Conservation (phyloP, 2,797 vertebrate genomes). For the Chiroxiphia lanceolata region DNA sequence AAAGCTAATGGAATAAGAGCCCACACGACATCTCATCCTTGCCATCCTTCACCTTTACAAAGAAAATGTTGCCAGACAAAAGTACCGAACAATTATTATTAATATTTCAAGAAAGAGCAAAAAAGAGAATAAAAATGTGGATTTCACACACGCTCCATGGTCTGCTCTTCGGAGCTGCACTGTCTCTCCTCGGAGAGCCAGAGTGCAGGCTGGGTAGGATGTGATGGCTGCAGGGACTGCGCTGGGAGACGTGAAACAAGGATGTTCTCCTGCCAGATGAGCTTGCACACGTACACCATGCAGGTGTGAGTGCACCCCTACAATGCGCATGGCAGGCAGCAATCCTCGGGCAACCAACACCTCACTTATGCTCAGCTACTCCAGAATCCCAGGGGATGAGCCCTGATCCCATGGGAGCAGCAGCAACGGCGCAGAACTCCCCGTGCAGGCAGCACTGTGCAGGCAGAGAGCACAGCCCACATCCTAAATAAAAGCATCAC, state of each 20-base stretch:
- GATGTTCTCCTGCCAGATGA: not conserved
- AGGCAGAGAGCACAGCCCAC: not conserved
- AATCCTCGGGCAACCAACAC: not conserved
- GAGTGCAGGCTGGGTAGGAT: not conserved
- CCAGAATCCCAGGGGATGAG: not conserved
- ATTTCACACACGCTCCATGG: fast-evolving
- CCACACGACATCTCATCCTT: not conserved
- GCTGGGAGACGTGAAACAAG: not conserved
- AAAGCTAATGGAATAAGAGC: not conserved
- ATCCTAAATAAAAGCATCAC: not conserved
- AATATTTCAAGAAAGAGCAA: not conserved
- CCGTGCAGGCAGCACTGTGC: fast-evolving
- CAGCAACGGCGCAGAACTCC: not conserved
- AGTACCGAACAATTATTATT: not conserved
- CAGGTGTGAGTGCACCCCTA: fast-evolving
- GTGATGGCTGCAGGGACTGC: not conserved
- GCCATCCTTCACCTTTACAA: not conserved
- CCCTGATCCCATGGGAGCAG: not conserved
- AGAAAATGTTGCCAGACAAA: not conserved
- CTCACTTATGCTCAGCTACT: not conserved
- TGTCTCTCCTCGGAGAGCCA: not conserved
- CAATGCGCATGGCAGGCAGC: fast-evolving
- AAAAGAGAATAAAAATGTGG: not conserved
- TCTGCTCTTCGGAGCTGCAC: not conserved
- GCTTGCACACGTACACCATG: fast-evolving